Base-by-base conservation (phyloP, 2,888 invertebrate genomes). In the Dasysyrphus albostriatus region DNA sequence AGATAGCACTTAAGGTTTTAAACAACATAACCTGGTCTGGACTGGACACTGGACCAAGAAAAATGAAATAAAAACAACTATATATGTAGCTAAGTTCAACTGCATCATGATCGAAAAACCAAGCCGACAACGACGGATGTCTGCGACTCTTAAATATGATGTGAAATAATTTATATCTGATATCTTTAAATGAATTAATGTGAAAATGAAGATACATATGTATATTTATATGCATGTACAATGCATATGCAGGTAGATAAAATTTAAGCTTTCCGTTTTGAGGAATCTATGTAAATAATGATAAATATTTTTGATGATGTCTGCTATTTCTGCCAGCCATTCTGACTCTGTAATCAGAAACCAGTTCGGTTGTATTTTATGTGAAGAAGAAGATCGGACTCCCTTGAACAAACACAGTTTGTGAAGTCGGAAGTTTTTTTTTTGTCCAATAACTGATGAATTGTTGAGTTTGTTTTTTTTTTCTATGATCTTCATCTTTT, bases 251-350 rank as follows among this genome's bases (percentile, higher is more conserved):
- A 51, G 51, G 12, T 24, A 54, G 29, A 54, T 29, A 54, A 63
- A 67, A 32, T 49, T 67, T 5, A 67, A 67, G 67, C 67, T 44
- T 49, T 49, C 8, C 49, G 34, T 67, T 49, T 67, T 34, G 67
- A 67, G n/a, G 34, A 34, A 49, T 49, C 67, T 37, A 34, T 49
- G 37, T n/a, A 32, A 47, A 67, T 14, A 49, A 67, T 37, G 49
- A 67, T 67, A 34, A 67, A 44, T 49, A 16, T 37, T 49, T 67
- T 49, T 67, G 67, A 67, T 67, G 67, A 67, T 67, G 67, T 67
- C 67, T 67, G 49, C 67, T 32, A 37, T 63, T 67, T 47, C 49
- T 16, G 67, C 49, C 14, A 67, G 67, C 67, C 67, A 67, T 67
- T 49, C 67, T 67, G 49, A 37, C 67, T 49, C 34, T 49, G 34